Base-by-base conservation (phyloP, 2,888 invertebrate species). In the Phaonia tiefii region DNA sequence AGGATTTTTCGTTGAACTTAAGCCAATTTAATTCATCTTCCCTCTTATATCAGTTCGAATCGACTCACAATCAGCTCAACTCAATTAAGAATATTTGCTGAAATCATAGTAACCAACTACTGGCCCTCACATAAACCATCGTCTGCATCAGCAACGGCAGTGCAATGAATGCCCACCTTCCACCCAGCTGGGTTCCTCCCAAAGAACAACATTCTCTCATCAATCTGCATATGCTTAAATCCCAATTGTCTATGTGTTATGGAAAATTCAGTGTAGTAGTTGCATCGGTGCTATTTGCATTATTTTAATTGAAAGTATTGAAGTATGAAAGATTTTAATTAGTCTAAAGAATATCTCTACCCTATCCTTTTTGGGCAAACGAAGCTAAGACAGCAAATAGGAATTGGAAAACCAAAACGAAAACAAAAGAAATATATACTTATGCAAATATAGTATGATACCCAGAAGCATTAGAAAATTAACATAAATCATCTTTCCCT, bases 281-380 rank as follows among this genome's bases (percentile, higher is more conserved):
- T 31, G 31, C 31, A 31, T 31, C 8, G 31, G 31, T 31, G 31
- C 49, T 75, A 75, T 81, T 81, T 81, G 75, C 78, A 81, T 81
- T 78, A 81, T 81, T 81, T 78, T 78, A 81, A 81, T 81, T 78
- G 67, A 81, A 81, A 78, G 51, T 81, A 81, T 78, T 81, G 75
- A 81, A 81, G 74, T 78, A 72, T 67, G 75, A 81, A 78, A 39
- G 67, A 75, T 72, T 81, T 78, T 63, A 81, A 78, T 81, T 81
- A 78, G 63, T 67, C 39, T 71, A 67, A 8, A n/a, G n/a, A n/a
- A n/a, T n/a, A n/a, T n/a, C n/a, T n/a, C n/a, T n/a, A n/a, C n/a
- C n/a, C n/a, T n/a, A 46, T 60, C n/a, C 46, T 44, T 39, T 69
- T 11, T 37, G 22, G 22, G 22, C n/a, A 37, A 37, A 37, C 37